Evolutionary conservation across 2,113 vertebrate species (phyloP).

Genomic region (Gallinago undulata): DNA sequence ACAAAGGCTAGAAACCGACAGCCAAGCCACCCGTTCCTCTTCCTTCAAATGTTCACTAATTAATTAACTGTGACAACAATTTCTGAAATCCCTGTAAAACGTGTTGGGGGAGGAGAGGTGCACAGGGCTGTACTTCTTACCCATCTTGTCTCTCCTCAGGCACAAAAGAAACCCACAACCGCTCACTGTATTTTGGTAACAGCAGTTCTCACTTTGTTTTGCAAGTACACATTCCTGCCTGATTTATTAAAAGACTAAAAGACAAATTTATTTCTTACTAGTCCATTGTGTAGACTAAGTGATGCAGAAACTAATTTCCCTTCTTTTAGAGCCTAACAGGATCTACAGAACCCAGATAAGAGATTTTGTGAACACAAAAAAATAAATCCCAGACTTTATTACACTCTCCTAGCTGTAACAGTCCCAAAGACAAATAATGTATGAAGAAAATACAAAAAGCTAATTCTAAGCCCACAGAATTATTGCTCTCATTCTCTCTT

Average conservation of each 20-base stretch:
- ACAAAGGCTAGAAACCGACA: neutral
- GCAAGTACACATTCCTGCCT: neutral
- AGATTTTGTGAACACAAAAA: conserved; percentile 15
- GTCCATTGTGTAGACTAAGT: neutral
- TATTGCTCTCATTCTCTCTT: neutral
- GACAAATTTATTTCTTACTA: conserved; percentile 27
- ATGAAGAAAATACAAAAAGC: neutral
- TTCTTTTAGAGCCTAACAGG: neutral
- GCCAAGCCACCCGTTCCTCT: neutral
- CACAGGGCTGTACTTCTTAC: neutral
- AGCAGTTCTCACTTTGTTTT: neutral
- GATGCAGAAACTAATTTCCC: conserved; percentile 46
- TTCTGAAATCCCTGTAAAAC: neutral
- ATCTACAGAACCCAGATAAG: conserved; percentile 21
- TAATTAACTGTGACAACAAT: neutral
- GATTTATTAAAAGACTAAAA: conserved; percentile 26
- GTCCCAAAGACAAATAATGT: neutral
- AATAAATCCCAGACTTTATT: conserved; percentile 21
- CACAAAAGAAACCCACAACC: neutral
- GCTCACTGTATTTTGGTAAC: neutral
- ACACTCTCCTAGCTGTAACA: neutral
- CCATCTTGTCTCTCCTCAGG: neutral
- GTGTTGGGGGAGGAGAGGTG: neutral
- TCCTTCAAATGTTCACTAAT: neutral
- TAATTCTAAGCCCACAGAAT: conserved; percentile 40